Evolutionary conservation across 92 coral and sea anemone species (phyloP).

Genomic region (Phenganax marumi): DNA sequence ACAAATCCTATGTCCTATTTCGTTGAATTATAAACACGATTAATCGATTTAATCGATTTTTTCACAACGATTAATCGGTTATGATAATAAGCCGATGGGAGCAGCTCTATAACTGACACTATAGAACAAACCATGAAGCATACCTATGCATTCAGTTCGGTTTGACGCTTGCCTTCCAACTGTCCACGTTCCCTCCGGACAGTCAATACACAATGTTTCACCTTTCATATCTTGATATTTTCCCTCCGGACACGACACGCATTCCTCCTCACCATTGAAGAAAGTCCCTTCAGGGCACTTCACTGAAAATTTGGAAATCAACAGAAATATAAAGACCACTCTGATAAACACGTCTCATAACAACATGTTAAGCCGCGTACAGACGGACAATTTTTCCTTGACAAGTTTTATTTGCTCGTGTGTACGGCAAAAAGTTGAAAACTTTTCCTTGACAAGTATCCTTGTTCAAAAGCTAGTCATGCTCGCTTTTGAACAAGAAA

Average conservation of each 20-base stretch:
- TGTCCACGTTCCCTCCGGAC: slow-evolving; percentile 80
- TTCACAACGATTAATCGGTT: too few relatives aligned
- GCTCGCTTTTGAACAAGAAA: too few relatives aligned
- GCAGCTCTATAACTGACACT: neutral
- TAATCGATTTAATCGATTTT: too few relatives aligned
- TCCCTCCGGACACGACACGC: slow-evolving; percentile 74
- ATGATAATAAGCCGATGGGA: too few relatives aligned
- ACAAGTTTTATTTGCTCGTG: too few relatives aligned
- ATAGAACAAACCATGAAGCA: neutral
- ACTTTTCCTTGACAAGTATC: too few relatives aligned
- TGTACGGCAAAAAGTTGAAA: too few relatives aligned
- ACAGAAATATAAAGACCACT: neutral
- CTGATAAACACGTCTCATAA: neutral
- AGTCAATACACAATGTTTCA: slow-evolving; percentile 59
- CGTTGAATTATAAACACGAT: too few relatives aligned
- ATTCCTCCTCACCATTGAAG: slow-evolving; percentile 61
- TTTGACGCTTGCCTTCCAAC: slow-evolving; percentile 60
- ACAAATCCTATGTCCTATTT: neutral
- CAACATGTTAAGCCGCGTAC: neutral
- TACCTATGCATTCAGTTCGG: slow-evolving; percentile 79
- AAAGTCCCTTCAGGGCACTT: slow-evolving; percentile 84
- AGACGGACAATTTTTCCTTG: too few relatives aligned
- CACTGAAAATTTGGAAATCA: slow-evolving; percentile 44
- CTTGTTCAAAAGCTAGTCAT: too few relatives aligned
- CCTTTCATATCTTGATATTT: slow-evolving; percentile 75